Evolutionary conservation across 64 coral and sea anemone genomes (phyloP), one percentile per base, ranked within the genome.

Genomic region (Montipora capricornis): DNA sequence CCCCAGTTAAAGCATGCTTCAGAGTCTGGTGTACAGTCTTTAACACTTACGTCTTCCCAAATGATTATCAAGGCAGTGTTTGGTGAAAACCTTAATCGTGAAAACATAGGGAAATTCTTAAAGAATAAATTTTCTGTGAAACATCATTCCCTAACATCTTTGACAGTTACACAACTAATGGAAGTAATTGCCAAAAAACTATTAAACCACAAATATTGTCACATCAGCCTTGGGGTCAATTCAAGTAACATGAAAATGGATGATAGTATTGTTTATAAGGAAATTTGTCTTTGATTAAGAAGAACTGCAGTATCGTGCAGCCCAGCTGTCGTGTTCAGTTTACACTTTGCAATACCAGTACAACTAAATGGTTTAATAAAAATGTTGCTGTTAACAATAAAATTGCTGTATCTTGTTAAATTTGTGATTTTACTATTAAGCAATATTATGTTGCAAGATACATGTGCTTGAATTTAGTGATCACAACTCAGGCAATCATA

Each of bases 41-140:
- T 71, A 73, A 71, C 84, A 87, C 62, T 87, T 15, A 44, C 48
- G 70, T 52, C 44, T 51, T 73, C 68, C 29, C 69, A 87, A 74
- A 74, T 87, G 84, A 69, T 87, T 37, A n/a, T 87, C 26, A 87
- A 73, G 49, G 60, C 84, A 75, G 84, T 87, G 19, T 87, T 87
- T 75, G 84, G 84, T 47, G 47, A 87, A 71, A 71, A 50, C 29
- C 20, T 81, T 20, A 74, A 71, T 29, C 45, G 84, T 19, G 68
- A 87, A 50, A 71, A 87, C 24, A 66, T 73, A 45, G 44, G 20
- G 70, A 87, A 74, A 69, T 29, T 73, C 6, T 73, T 73, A 20
- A 87, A 87, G 70, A 87, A 87, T 47, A 87, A 75, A 55, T 87
- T 75, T 87, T 49, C 44, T 46, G 47, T 74, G 48, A 16, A 70